Evolutionary conservation across 2,113 vertebrate genomes (phyloP), one percentile per base, ranked within the genome.

Genomic region (Nyctibius bracteatus): DNA sequence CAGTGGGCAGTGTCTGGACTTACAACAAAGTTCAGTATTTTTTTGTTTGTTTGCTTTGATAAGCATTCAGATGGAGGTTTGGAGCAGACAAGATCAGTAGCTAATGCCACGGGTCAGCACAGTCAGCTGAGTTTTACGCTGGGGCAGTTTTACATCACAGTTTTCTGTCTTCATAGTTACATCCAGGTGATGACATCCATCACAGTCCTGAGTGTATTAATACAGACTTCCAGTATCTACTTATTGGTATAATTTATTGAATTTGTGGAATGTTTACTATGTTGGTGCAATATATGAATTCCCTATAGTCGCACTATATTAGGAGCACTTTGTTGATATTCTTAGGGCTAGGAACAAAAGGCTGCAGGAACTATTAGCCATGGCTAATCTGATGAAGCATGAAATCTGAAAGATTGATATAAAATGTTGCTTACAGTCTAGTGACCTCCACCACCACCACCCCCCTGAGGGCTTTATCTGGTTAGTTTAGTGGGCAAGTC

Each of bases 321-420:
- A 68, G 54, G 44, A 82, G 7, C 21, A 33, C 44, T 90, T 80
- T 31, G 18, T 61, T 74, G 65, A 71, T 90, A 52, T 37, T 77
- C 68, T 73, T 88, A 80, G 39, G 12, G 21, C 11, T 59, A 17
- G 44, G 52, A 87, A 71, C 51, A 81, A 79, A 88, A 74, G n/a
- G 55, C 80, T 88, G 68, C 86, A 81, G 71, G 75, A 95, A 30
- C 59, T 54, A 30, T 74, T 95, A 66, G 52, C 81, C 39, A 31
- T 55, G 57, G 49, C 58, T 85, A 82, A 88, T 87, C 47, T 78
- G 39, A 81, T 71, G 52, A 84, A 30, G 70, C 65, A 63, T 84
- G 77, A 78, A 86, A 84, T 73, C 51, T 75, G 85, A 93, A 93
- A 82, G 49, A 73, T 88, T 70, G 82, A 94, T 86, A 67, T 72